Evolutionary conservation across 1,140 invertebrate species (phyloP).

Genomic region (Andrena cerasifolii): DNA sequence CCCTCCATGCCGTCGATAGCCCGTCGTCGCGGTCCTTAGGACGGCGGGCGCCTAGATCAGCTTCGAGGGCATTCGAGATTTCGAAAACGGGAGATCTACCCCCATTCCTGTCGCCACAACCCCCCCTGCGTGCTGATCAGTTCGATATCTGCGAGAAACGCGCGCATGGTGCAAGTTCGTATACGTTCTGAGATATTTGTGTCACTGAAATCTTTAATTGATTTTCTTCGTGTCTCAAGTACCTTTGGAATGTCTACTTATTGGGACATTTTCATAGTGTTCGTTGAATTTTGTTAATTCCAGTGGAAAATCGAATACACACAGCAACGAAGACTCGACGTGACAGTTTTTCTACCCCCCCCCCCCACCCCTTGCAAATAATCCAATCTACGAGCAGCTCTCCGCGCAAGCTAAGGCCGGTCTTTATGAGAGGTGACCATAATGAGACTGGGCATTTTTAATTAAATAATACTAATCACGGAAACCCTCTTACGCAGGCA

Average conservation of each 20-base stretch:
- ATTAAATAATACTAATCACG: constrained; percentile 83
- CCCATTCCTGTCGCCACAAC: no score
- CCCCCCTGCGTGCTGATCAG: background rate
- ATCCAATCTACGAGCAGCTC: constrained; percentile 42
- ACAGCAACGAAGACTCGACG: background rate
- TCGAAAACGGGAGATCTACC: background rate
- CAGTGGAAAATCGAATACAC: background rate
- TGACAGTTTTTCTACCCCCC: background rate
- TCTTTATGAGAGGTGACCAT: constrained; percentile 52
- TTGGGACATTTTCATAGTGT: no score
- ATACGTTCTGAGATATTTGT: no score
- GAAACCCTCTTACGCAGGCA: constrained; percentile 73
- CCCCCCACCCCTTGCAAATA: background rate
- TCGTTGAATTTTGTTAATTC: no score
- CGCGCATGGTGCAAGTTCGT: no score
- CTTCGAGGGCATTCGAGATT: background rate
- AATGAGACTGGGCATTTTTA: constrained; percentile 78
- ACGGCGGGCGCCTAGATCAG: constrained; percentile 14
- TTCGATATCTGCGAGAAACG: no score
- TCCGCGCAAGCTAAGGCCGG: constrained; percentile 1
- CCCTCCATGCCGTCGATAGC: constrained; percentile 43
- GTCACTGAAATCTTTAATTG: no score
- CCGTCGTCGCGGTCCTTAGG: constrained; percentile 17
- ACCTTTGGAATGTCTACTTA: no score
- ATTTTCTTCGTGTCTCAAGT: no score